Base-by-base conservation (phyloP, 2,888 invertebrate species). In the Steinernema carpocapsae region DNA sequence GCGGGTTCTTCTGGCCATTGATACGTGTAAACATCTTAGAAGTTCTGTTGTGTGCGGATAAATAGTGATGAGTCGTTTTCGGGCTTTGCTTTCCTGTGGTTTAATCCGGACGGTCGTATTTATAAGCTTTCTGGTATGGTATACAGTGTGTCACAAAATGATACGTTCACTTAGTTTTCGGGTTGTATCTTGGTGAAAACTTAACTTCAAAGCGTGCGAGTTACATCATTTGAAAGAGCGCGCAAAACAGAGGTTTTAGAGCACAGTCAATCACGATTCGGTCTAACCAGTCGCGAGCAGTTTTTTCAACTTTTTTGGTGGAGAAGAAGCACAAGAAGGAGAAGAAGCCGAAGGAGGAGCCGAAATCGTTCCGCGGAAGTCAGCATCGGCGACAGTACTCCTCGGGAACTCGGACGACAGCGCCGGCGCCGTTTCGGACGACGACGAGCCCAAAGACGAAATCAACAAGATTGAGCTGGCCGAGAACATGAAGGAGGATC, bases 401-500 rank as follows among this genome's bases (percentile, higher is more conserved):
- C n/a, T 64, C 77, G 6, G 72, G 72, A 14, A n/a, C 1, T n/a
- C n/a, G n/a, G 71, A 46, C 24, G 72, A 71, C n/a, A 74, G n/a
- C n/a, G n/a, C n/a, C n/a, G n/a, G 64, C 37, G 78, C 77, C 1
- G 78, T 79, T 1, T 78, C 78, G n/a, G n/a, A n/a, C n/a, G 83
- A 82, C 2, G 83, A 82, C 64, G 73, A 77, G 43, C 73, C 70
- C 19, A 42, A 19, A 12, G 79, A 77, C 46, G 73, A 73, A 14
- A 74, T 82, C 37, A 82, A 83, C 70, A 78, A 77, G 72, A 77
- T 76, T 4, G 80, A 85, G 70, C 74, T 87, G 70, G 80, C 81
- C 0, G 79, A 80, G 45, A 82, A 84, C 37, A 88, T 87, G 87
- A 74, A 78, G 29, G 86, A 87, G 72, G 86, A 86, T 64, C 87